Conservation (phyloP, 1,140 invertebrate species). For the Dendrolimus kikuchii region DNA sequence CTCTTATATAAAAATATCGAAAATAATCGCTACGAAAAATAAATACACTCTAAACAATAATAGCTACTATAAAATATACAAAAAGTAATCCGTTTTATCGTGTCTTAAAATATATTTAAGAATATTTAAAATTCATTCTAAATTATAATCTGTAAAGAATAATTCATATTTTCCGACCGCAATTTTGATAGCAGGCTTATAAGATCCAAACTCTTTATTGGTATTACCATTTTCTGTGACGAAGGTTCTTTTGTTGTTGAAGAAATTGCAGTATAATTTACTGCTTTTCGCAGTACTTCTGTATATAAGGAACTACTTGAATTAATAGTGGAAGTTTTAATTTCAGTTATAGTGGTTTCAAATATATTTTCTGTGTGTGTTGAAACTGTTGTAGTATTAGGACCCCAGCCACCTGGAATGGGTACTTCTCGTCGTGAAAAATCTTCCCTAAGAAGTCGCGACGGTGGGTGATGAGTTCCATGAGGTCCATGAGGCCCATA, state of each 20-base stretch:
- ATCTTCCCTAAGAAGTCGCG: too few relatives aligned
- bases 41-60: too few relatives aligned
- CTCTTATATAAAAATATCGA: too few relatives aligned
- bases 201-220: slow-evolving; percentile 13
- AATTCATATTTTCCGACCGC: slow-evolving; percentile 13
- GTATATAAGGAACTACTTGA: neutral
- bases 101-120: neutral
- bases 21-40: too few relatives aligned
- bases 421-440: too few relatives aligned
- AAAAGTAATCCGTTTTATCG: neutral
- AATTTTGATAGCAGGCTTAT: slow-evolving; percentile 12
- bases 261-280: neutral
- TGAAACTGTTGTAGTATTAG: too few relatives aligned
- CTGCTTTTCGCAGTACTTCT: neutral
- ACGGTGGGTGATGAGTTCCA: too few relatives aligned
- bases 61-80: slow-evolving; percentile 1
- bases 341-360: too few relatives aligned
- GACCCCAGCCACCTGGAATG: too few relatives aligned
- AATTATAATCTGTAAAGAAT: slow-evolving; percentile 13
- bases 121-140: slow-evolving; percentile 2
- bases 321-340: too few relatives aligned
- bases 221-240: slow-evolving; percentile 5
- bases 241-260: neutral
- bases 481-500: too few relatives aligned
- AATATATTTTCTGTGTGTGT: too few relatives aligned